Conservation (phyloP, 2,888 invertebrate genomes). For the Nephrotoma guestfalica region DNA sequence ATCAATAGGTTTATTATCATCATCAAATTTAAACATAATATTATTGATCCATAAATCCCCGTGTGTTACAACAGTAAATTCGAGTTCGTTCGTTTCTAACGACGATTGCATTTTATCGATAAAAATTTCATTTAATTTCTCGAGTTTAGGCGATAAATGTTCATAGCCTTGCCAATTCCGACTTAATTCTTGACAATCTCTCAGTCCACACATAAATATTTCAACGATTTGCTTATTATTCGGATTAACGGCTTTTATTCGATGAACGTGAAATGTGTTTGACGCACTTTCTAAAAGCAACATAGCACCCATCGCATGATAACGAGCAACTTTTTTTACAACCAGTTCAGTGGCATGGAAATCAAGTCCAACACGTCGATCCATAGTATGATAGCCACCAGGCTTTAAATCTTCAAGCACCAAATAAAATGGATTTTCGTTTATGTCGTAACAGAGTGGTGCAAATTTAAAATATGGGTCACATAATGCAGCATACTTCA, state of each 20-base stretch:
- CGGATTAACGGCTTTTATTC: too few relatives aligned
- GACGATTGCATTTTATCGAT: too few relatives aligned
- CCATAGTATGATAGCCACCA: background rate
- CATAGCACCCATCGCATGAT: background rate
- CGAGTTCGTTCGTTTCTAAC: background rate
- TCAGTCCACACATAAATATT: too few relatives aligned
- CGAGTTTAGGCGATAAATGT: background rate
- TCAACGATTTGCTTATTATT: too few relatives aligned
- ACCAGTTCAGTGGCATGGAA: background rate
- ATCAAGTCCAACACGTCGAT: background rate
- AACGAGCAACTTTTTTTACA: background rate
- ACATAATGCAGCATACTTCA: too few relatives aligned
- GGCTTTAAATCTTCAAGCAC: background rate
- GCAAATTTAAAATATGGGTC: too few relatives aligned
- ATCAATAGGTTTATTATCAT: conserved; percentile 19
- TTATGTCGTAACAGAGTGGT: background rate
- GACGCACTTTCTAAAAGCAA: too few relatives aligned
- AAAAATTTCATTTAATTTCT: too few relatives aligned
- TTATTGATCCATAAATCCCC: conserved; percentile 31
- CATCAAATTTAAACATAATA: conserved; percentile 26
- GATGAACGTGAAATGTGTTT: too few relatives aligned
- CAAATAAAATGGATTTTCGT: background rate
- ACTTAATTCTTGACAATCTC: background rate
- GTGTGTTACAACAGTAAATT: conserved; percentile 17
- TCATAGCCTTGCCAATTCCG: background rate